phyloP scores from a whole-genome alignment of 2,888 invertebrate genomes.

The Euproctis similis region DNA sequence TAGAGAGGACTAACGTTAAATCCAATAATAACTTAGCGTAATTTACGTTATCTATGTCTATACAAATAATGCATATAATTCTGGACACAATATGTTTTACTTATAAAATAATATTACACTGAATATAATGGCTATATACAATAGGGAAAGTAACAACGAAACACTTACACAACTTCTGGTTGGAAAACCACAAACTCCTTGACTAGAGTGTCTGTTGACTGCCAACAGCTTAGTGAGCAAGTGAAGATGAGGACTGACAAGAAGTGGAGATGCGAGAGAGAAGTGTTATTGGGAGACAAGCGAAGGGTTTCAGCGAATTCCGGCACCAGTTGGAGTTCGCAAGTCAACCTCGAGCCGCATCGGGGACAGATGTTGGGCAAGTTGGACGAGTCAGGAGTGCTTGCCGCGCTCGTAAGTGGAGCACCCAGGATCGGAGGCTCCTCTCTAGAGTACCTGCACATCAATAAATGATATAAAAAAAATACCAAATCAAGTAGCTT shows the following conservation, averaged over 20 bases:
- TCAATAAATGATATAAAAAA: too few relatives aligned
- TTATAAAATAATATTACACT: too few relatives aligned
- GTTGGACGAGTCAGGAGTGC: constrained; percentile 41
- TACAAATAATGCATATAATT: too few relatives aligned
- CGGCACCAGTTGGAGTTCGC: constrained; percentile 90
- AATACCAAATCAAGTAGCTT: too few relatives aligned
- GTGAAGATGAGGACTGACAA: constrained; percentile 91
- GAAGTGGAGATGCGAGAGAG: constrained; percentile 81
- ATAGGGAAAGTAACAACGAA: not conserved
- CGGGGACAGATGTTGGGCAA: constrained; percentile 75
- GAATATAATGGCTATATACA: not conserved
- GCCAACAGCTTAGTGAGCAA: constrained; percentile 91
- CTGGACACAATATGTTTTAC: too few relatives aligned
- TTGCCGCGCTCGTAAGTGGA: constrained; percentile 70
- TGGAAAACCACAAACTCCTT: constrained; percentile 86
- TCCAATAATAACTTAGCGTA: too few relatives aligned
- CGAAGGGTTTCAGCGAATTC: constrained; percentile 83
- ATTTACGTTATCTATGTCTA: too few relatives aligned
- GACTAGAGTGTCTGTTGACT: constrained; percentile 78
- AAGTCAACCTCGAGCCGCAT: constrained; percentile 82
- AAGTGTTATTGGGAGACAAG: constrained; percentile 68
- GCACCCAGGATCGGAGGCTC: constrained; percentile 81
- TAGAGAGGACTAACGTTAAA: too few relatives aligned
- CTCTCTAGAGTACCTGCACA: constrained; percentile 83
- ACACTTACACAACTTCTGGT: constrained; percentile 74